Evolutionary conservation across 2,797 vertebrate genomes (phyloP).

Genomic region (Gorsachius magnificus): DNA sequence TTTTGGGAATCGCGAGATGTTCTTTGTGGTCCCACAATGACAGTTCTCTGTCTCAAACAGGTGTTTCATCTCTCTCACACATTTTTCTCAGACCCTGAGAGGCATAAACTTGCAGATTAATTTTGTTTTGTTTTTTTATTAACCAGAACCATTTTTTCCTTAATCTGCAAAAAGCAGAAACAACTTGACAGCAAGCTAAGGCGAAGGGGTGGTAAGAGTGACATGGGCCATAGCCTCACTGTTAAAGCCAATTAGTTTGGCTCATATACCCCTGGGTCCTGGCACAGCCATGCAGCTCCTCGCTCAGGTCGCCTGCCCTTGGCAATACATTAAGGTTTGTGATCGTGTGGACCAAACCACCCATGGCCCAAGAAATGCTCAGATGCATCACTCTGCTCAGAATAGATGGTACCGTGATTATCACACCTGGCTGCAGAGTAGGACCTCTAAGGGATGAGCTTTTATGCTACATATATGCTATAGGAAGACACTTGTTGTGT

Average conservation of each 20-base stretch:
- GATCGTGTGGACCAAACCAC: neutral
- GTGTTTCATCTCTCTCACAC: constrained; percentile 53
- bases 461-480: neutral
- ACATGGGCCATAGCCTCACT: neutral
- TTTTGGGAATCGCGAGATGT: constrained; percentile 30
- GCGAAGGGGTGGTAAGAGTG: neutral
- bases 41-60: constrained; percentile 59
- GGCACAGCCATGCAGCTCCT: neutral
- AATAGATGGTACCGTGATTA: neutral
- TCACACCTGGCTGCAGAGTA: neutral
- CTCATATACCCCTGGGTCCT: fast-evolving
- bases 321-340: neutral
- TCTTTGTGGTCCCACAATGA: constrained; percentile 32
- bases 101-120: constrained; percentile 5
- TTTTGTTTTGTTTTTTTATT: constrained; percentile 53
- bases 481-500: neutral
- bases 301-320: fast-evolving
- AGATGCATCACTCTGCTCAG: neutral
- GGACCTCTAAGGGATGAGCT: neutral
- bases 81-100: constrained; percentile 29
- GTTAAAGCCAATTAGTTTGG: neutral
- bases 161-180: constrained; percentile 14
- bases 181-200: neutral
- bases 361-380: neutral
- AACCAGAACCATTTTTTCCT: neutral